These are phyloP conservation scores for Solea senegalensis DNA, from an alignment of 2,113 vertebrate genomes.

Conservation along the genomic window DNA sequence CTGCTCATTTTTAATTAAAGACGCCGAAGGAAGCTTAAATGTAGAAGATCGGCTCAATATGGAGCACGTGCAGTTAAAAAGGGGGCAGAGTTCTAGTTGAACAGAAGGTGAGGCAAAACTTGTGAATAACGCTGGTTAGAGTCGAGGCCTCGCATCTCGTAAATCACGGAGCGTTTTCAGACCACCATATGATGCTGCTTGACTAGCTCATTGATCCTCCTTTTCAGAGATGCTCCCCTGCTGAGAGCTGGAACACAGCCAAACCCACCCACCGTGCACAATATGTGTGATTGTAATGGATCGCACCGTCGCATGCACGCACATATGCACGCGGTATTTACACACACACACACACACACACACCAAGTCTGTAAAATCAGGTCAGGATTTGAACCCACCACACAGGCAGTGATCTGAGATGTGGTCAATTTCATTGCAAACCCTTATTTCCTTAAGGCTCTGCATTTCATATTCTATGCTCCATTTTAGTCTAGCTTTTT, in stretches of 20 bases:
- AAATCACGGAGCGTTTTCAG: conserved; percentile 60
- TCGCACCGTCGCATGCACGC: conserved; percentile 9
- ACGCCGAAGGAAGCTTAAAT: conserved; percentile 13
- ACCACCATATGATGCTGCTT: conserved; percentile 51
- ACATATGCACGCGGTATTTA: not conserved
- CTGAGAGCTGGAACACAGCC: conserved; percentile 40
- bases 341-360: conserved; percentile 12
- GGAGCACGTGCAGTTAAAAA: conserved; percentile 24
- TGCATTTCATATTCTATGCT: conserved; percentile 14
- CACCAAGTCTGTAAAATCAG: conserved; percentile 24
- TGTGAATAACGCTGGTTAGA: conserved; percentile 37
- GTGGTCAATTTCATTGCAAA: conserved; percentile 36
- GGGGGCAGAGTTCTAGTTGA: conserved; percentile 23
- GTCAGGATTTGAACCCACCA: conserved; percentile 17
- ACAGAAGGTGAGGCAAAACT: conserved; percentile 46
- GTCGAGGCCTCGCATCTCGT: conserved; percentile 38
- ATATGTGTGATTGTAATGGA: conserved; percentile 41
- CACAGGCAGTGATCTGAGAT: conserved; percentile 42
- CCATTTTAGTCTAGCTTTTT: no score
- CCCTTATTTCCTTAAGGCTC: conserved; percentile 27
- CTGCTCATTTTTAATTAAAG: conserved; percentile 38
- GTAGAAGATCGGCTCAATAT: conserved; percentile 25
- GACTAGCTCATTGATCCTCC: conserved; percentile 71
- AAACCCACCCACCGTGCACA: conserved; percentile 41
- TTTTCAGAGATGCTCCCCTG: conserved; percentile 55